Evolutionary conservation across 2,797 vertebrate genomes (phyloP).

Genomic region (Diplodus sargus): DNA sequence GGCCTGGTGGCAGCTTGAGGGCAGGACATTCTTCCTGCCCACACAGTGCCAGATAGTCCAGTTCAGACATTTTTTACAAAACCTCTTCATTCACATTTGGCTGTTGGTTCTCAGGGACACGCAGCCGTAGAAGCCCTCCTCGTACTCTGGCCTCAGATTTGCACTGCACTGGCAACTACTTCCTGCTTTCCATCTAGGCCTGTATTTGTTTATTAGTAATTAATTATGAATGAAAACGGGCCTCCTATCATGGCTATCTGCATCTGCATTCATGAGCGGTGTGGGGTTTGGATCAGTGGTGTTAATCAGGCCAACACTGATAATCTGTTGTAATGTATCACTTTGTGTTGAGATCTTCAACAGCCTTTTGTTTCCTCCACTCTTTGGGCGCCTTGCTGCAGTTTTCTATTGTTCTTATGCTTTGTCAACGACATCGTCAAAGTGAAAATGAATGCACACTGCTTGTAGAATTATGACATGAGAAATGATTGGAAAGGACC

Average conservation of each 20-base stretch:
- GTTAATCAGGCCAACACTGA: neutral
- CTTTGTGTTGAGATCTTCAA: neutral
- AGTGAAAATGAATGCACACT: neutral
- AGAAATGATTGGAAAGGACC: neutral
- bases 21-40: neutral
- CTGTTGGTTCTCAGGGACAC: conserved; percentile 42
- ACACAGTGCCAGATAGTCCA: neutral
- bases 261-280: neutral
- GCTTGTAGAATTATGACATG: neutral
- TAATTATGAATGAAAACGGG: conserved; percentile 2
- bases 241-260: neutral
- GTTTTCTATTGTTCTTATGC: conserved; percentile 35
- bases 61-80: neutral
- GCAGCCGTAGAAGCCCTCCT: conserved; percentile 14
- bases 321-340: conserved; percentile 9
- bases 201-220: neutral
- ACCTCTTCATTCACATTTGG: neutral
- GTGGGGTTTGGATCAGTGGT: conserved; percentile 24
- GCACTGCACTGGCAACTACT: neutral
- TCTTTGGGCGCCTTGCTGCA: neutral
- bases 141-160: neutral
- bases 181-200: neutral
- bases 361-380: conserved; percentile 12
- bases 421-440: conserved; percentile 16
- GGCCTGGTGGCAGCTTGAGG: neutral